Base-by-base conservation (phyloP, 2,888 invertebrate genomes). In the Ommatoiulus sabulosus region DNA sequence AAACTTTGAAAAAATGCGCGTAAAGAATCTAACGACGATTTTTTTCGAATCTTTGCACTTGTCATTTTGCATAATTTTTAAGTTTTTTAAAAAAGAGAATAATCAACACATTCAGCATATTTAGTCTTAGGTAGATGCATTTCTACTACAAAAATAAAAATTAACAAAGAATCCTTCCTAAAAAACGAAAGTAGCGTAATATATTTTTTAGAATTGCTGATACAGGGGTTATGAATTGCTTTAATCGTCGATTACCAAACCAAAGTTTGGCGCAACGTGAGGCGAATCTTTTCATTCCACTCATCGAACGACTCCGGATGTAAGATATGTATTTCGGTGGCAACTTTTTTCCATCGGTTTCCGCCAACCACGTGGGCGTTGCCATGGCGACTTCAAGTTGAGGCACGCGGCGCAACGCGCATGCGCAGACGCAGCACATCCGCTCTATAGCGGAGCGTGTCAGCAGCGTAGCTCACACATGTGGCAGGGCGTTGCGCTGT, bases 311-410 rank as follows among this genome's bases (percentile, higher is more conserved):
- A 12, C n/a, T 57, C n/a, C 17, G n/a, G 3, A 57, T 57, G 24
- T 20, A 15, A 63, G 63, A 63, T 24, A 72, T 10, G 72, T 24
- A 24, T 24, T 24, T 72, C 72, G 72, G 72, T 24, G 4, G 57
- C 57, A 15, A 46, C 8, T 46, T 46, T 46, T 46, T 46, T 46
- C 12, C 6, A 10, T 46, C 46, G 8, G 46, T 46, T 15, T 72
- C 72, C 24, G 72, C 72, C 72, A 72, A n/a, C 72, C 72, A 24
- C 72, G 17, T 72, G 72, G 72, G 72, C 20, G 72, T 72, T 72
- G 72, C 72, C 72, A 72, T 72, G 72, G 72, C 72, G 72, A 24
- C 72, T 10, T 24, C n/a, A 1, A 24, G 72, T 72, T 72, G 20
- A 20, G 24, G 24, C 72, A 72, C 24, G 72, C 24, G 8, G 24